Evolutionary conservation across 2,888 invertebrate genomes (phyloP), one percentile per base, ranked within the genome.

Genomic region (Cantharis flavilabris): DNA sequence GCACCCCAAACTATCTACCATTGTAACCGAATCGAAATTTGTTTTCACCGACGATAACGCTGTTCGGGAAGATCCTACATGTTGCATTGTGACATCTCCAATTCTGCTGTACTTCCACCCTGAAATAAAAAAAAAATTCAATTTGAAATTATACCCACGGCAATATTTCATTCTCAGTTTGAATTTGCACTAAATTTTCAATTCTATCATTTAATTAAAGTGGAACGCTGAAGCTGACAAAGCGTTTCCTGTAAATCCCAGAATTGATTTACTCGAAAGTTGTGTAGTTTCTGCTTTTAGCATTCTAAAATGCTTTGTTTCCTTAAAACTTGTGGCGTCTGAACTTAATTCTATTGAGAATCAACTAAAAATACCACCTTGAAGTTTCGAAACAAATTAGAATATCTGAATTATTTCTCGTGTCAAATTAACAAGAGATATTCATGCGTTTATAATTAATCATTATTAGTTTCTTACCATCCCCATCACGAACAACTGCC

Each of bases 91-190:
- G 0, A 92, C 90, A 75, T 91, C 90, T 1, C 90, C 90, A 14
- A 92, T 87, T 69, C 90, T 89, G 5, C 91, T 91, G 73, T 88
- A 89, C 81, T 89, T 89, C 92, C 90, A 90, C 13, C 90, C 90
- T 90, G 73, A 33, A 11, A 63, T 80, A 69, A 69, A 62, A 5
- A n/a, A 62, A 73, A 26, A 69, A 69, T 26, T 26, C 20, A 9
- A 23, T 26, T 28, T 28, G 14, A 69, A 10, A 69, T 10, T 26
- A 73, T 5, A 73, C 26, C 33, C 10, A 69, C 23, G 10, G 13
- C 16, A 33, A 26, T 28, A 33, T 30, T 16, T 30, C 13, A 14
- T 23, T 18, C 9, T 14, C 14, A 10, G 23, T 9, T 2, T 9
- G 70, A 33, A 30, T 28, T 23, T 28, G 23, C 1, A 70, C 70